phyloP scores from a whole-genome alignment of 92 coral and sea anemone genomes.

The Epizoanthus rinbou region DNA sequence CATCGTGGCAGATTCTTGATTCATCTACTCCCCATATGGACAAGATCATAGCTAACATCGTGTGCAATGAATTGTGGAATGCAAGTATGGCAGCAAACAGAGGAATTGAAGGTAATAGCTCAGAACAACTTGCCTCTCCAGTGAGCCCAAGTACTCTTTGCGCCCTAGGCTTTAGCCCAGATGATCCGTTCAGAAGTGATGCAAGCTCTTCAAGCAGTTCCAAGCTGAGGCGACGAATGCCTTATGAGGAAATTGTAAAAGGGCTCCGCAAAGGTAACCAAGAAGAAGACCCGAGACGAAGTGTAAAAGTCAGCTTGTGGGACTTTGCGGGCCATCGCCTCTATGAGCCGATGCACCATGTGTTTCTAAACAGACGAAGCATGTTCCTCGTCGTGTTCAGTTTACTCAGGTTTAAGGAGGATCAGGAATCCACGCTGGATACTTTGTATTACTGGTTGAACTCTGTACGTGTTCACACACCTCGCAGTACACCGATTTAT shows the following conservation, averaged over 20 bases:
- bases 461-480: constrained; percentile 53
- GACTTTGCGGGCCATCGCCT: constrained; percentile 60
- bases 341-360: constrained; percentile 64
- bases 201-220: neutral
- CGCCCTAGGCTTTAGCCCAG: neutral
- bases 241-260: neutral
- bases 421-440: constrained; percentile 32
- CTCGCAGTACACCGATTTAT: constrained; percentile 40
- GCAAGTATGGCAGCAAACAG: constrained; percentile 14
- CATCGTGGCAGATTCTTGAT: constrained; percentile 63
- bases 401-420: constrained; percentile 15
- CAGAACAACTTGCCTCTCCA: neutral
- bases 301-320: constrained; percentile 53
- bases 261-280: constrained; percentile 17
- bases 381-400: constrained; percentile 52
- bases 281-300: constrained; percentile 26
- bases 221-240: neutral
- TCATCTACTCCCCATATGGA: constrained; percentile 50
- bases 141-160: constrained; percentile 7
- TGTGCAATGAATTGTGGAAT: constrained; percentile 43
- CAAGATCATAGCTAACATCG: constrained; percentile 56
- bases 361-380: constrained; percentile 59
- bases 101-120: constrained; percentile 7
- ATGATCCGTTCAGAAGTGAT: constrained; percentile 3
- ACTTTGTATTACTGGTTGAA: constrained; percentile 55